Evolutionary conservation across 2,888 invertebrate genomes (phyloP), one percentile per base, ranked within the genome.

Genomic region (Empis stercorea): DNA sequence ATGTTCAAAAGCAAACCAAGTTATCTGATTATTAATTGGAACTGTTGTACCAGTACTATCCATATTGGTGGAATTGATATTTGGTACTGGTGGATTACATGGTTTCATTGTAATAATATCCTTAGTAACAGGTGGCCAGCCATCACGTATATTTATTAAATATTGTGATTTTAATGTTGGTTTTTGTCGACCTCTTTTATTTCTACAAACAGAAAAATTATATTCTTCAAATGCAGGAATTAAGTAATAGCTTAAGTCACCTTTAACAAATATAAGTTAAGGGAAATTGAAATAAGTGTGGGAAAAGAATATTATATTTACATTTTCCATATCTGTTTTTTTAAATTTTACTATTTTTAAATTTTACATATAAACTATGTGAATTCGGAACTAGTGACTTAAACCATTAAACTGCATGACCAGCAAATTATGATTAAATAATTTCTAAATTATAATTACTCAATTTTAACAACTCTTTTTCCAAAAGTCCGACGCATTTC

Each of bases 401-500:
- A 27, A 27, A 9, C 23, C 2, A 9, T 27, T 27, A 27, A 2
- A 7, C 2, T 27, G 4, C 7, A 27, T 27, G 23, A 27, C 9
- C 23, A 27, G 2, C 7, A 7, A 27, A 27, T 27, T 27, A 7
- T 27, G 23, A 20, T 20, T 20, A 20, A 20, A 4, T 20, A 20
- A 4, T 16, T 10, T 10, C n/a, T n/a, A n/a, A n/a, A 38, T 16
- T 11, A 17, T 34, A 54, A 60, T 59, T 59, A 67, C 63, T 84
- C 83, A 46, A 77, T 75, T 65, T 82, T 83, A 17, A 87, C 76
- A 46, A 84, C 81, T 65, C 81, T 80, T 16, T 82, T 80, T 17
- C 88, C 87, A 73, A 88, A 88, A 59, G 87, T 85, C 59, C 80
- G 76, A 51, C 83, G 81, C 62, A 88, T 72, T 69, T 88, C 88